Base-by-base conservation (phyloP, 2,797 vertebrate species). In the Helostoma temminkii region DNA sequence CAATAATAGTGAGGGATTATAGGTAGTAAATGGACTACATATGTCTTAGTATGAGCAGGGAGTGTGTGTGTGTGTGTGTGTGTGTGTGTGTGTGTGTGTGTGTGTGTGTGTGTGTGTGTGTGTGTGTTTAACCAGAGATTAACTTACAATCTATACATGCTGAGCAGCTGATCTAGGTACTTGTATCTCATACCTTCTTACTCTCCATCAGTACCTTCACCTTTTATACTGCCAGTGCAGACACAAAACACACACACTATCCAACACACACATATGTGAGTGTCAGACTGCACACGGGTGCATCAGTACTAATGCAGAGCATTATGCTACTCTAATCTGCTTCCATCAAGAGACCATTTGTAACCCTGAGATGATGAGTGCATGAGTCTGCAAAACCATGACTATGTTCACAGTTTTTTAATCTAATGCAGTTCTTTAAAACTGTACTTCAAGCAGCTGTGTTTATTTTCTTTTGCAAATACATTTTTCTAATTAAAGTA, bases 121-220 rank as follows among this genome's bases (percentile, higher is more conserved):
- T 39, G 58, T 50, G 72, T 39, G 54, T 69, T 34, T 49, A 46
- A 67, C 25, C 42, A 42, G 54, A 18, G 80, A 83, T 83, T 74
- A 71, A 66, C 49, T 86, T 80, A 64, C 83, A 68, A 63, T 80
- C 80, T 68, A 76, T 78, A 61, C 56, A 76, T 30, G 30, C 64
- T 57, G 64, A 83, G 82, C 50, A 54, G 83, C 76, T 82, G 81
- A 88, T 67, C 55, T 22, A 58, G 59, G 48, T 67, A 70, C 64
- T 77, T 63, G 42, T 63, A 24, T 71, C 53, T 39, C 54, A 24
- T 41, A 42, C 56, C 60, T n/a, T 70, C 65, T 73, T 55, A 49
- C 52, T 72, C 52, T 41, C 55, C 75, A 66, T 83, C 74, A 79
- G 82, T 85, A 77, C 24, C 37, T 58, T 84, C 73, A 76, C 73